Base-by-base conservation (phyloP, 2,797 vertebrate species). In the Labroides dimidiatus region DNA sequence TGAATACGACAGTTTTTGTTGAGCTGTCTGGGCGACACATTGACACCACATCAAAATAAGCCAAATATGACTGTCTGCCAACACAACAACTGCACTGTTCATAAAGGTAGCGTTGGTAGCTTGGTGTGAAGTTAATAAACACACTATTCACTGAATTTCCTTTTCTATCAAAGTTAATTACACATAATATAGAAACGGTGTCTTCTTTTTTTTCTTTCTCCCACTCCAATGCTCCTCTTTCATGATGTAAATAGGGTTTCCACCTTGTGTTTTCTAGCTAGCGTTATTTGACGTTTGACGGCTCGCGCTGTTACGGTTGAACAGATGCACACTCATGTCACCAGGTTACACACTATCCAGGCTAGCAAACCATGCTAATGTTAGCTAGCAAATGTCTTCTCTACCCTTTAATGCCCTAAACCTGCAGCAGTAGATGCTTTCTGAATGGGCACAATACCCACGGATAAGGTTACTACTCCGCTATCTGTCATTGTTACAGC, bases 361-460 rank as follows among this genome's bases (percentile, higher is more conserved):
- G 87, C 87, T 84, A 89, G 85, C 84, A 48, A 57, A 42, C 53
- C 63, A 33, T 86, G 84, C 86, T 90, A 85, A 86, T 37, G 75
- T 50, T 37, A 20, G 36, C 52, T 39, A 39, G 36, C 36, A 13
- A 69, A 47, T 2, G 45, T 69, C 19, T 60, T 42, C 21, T 16
- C 12, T 13, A 19, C n/a, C 30, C 27, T 52, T 77, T 41, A 39
- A 41, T 60, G 24, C 36, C 24, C 19, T 15, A 12, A 57, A 24
- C 30, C 27, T 21, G 43, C 54, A 71, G 37, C 33, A 19, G 30
- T 2, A 23, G 9, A 23, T 16, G 27, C 36, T 20, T 54, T 74
- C 30, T 21, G 44, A 15, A 27, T 19, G 51, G 42, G 54, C 57
- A 15, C 72, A 61, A 11, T 16, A 47, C 21, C 47, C 56, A 44